These are phyloP conservation scores for Litocranius walleri DNA, from an alignment of 2,113 vertebrate genomes.

Conservation along the genomic window DNA sequence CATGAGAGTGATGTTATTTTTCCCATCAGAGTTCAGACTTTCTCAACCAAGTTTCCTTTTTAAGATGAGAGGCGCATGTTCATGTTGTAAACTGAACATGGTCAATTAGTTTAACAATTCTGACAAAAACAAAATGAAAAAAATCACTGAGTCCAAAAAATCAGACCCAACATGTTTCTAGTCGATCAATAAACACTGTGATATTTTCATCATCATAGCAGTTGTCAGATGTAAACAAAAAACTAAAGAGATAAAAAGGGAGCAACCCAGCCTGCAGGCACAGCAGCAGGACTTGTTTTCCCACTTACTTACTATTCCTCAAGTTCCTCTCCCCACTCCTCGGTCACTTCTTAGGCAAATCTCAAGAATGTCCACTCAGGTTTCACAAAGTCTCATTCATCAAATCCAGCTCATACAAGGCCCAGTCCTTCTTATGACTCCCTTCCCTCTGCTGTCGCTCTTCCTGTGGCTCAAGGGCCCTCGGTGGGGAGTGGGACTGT, in stretches of 20 bases:
- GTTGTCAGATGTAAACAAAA: neutral
- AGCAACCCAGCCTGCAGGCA: neutral
- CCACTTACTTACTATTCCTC: neutral
- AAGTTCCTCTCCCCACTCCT: neutral
- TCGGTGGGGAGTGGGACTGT: neutral
- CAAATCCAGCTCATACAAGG: neutral
- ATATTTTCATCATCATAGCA: neutral
- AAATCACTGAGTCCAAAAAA: neutral
- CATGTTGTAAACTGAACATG: neutral
- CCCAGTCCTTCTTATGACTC: neutral
- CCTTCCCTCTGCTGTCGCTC: neutral
- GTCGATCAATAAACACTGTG: neutral
- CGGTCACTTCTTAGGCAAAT: neutral
- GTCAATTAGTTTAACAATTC: neutral
- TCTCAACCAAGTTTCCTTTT: neutral
- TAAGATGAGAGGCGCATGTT: neutral
- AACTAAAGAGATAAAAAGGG: neutral
- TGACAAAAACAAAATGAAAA: neutral
- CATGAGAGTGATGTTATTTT: neutral
- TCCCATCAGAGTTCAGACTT: neutral
- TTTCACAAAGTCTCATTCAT: neutral
- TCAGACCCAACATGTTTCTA: neutral
- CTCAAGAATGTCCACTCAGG: neutral
- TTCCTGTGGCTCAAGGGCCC: neutral
- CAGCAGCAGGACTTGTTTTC: neutral